phyloP scores from a whole-genome alignment of 2,888 invertebrate species.

The Luffia ferchaultella region DNA sequence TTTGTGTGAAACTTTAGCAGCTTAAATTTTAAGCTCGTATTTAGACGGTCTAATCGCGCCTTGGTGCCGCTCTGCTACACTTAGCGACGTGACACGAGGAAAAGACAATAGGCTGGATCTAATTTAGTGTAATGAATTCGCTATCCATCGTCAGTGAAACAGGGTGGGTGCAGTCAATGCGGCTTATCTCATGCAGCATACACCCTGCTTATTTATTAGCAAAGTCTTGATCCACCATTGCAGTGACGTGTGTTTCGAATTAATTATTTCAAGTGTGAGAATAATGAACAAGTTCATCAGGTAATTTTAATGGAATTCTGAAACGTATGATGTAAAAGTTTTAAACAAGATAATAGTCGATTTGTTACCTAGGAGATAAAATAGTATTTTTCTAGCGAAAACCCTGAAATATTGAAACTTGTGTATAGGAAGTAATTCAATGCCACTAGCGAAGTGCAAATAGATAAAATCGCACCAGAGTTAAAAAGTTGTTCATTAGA shows the following conservation, averaged over 20 bases:
- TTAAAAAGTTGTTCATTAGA: no score
- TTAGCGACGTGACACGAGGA: conserved; percentile 33
- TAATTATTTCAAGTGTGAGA: no score
- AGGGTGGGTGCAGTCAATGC: conserved; percentile 3
- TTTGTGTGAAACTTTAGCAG: conserved; percentile 2
- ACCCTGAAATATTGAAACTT: no score
- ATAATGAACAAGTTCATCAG: no score
- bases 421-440: no score
- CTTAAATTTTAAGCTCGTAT: conserved; percentile 42
- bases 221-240: conserved; percentile 25
- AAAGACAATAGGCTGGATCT: conserved; percentile 15
- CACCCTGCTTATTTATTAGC: conserved; percentile 58
- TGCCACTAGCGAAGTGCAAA: no score
- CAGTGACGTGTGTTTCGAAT: not conserved
- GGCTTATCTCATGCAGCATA: conserved; percentile 56
- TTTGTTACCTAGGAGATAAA: no score
- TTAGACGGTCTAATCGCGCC: conserved; percentile 55
- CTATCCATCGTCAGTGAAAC: conserved; percentile 26
- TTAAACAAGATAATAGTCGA: no score
- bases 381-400: no score
- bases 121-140: conserved; percentile 36
- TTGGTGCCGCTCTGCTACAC: conserved; percentile 44
- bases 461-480: no score
- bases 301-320: no score
- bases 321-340: no score